Conservation (phyloP, 2,113 vertebrate genomes). For the Balaeniceps rex region DNA sequence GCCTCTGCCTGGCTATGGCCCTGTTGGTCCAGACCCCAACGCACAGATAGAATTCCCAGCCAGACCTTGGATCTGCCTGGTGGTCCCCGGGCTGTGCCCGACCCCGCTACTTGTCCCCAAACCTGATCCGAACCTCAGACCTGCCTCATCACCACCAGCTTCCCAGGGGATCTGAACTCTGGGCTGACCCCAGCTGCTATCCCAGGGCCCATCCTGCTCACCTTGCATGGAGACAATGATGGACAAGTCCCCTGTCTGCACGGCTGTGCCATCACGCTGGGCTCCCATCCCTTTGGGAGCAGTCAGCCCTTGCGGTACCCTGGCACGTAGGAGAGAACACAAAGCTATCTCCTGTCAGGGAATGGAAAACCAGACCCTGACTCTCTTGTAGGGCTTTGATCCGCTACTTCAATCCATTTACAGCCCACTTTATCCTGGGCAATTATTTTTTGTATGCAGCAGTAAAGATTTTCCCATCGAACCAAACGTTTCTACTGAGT, state of each 20-base stretch:
- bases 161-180: neutral
- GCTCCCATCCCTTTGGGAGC: neutral
- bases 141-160: neutral
- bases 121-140: neutral
- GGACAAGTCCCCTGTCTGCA: neutral
- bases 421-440: neutral
- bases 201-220: neutral
- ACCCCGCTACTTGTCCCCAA: neutral
- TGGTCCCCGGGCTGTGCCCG: neutral
- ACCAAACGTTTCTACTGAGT: neutral
- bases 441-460: neutral
- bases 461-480: neutral
- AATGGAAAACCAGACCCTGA: neutral
- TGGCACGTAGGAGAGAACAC: neutral
- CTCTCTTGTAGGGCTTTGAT: neutral
- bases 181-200: neutral
- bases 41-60: neutral
- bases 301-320: neutral
- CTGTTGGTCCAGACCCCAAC: neutral
- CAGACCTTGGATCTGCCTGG: neutral
- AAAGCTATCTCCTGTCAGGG: neutral
- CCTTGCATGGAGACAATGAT: neutral
- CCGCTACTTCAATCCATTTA: neutral
- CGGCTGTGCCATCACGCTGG: fast-evolving
- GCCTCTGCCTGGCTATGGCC: neutral